Conservation (phyloP, 2,797 vertebrate species). For the Anniella stebbinsi region DNA sequence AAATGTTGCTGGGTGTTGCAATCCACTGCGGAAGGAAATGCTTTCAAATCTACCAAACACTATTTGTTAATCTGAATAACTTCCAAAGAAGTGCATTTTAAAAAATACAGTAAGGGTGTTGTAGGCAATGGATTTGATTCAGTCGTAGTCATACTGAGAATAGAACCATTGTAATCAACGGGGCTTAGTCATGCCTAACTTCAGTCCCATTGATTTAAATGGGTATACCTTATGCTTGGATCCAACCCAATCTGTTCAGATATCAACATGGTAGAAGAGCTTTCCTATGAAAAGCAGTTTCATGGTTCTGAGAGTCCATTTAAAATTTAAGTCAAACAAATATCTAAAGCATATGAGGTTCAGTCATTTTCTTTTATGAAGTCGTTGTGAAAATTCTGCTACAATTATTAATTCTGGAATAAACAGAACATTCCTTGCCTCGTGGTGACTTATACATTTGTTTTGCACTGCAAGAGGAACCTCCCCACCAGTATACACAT, state of each 20-base stretch:
- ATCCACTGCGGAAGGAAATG: slow-evolving; percentile 65
- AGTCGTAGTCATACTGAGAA: not conserved
- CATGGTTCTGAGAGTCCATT: not conserved
- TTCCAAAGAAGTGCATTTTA: slow-evolving; percentile 8
- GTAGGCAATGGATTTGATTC: not conserved
- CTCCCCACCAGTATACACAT: too few species aligned
- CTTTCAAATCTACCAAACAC: slow-evolving; percentile 10
- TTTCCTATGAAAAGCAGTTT: slow-evolving; percentile 17
- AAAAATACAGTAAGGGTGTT: too few species aligned
- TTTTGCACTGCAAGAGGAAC: not conserved
- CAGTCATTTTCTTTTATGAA: slow-evolving; percentile 45
- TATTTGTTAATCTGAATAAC: not conserved
- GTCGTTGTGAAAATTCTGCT: slow-evolving; percentile 49
- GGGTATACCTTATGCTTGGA: not conserved
- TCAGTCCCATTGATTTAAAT: not conserved
- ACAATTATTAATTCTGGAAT: slow-evolving; percentile 24
- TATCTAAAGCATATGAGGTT: slow-evolving; percentile 8
- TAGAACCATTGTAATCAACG: not conserved
- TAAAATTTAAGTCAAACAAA: not conserved
- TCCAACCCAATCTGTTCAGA: not conserved
- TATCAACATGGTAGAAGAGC: not conserved
- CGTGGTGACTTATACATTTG: slow-evolving; percentile 34
- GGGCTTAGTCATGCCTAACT: not conserved
- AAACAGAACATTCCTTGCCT: slow-evolving; percentile 45
- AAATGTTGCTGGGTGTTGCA: slow-evolving; percentile 63